Conservation (phyloP, 2,113 vertebrate genomes). For the Cynopterus brachyotis region DNA sequence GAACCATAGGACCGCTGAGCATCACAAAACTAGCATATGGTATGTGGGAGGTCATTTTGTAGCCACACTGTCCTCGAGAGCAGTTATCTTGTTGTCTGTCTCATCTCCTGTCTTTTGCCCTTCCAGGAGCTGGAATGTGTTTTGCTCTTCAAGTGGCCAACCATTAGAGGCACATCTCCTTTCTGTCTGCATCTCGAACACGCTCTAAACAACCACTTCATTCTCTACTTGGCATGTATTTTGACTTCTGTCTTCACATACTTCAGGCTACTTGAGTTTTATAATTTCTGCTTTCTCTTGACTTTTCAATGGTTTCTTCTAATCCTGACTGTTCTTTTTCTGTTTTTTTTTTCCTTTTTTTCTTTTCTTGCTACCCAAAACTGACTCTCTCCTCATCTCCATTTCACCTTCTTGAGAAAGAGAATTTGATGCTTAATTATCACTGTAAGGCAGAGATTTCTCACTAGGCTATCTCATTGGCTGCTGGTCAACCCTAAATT, state of each 20-base stretch:
- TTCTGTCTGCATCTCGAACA: not conserved
- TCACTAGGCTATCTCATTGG: not conserved
- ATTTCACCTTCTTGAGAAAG: not conserved
- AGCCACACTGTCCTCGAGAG: not conserved
- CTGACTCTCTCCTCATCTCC: not conserved
- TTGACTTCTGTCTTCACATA: not conserved
- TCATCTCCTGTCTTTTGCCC: not conserved
- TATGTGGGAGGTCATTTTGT: not conserved
- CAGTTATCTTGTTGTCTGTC: no score
- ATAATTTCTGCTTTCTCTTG: not conserved
- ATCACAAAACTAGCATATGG: not conserved
- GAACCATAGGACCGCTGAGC: not conserved
- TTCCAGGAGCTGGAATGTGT: not conserved
- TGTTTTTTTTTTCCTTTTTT: not conserved
- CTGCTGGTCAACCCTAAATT: not conserved
- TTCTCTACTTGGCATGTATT: not conserved
- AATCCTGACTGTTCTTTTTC: not conserved
- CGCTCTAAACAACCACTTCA: not conserved
- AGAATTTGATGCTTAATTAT: not conserved
- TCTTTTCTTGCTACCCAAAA: not conserved
- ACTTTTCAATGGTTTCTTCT: not conserved
- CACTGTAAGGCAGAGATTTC: not conserved
- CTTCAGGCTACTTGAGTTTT: not conserved
- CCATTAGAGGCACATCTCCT: not conserved
- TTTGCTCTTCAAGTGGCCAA: not conserved